These are phyloP conservation scores for Bursaphelenchus okinawaensis DNA, from an alignment of 2,888 invertebrate genomes.

Conservation along the genomic window DNA sequence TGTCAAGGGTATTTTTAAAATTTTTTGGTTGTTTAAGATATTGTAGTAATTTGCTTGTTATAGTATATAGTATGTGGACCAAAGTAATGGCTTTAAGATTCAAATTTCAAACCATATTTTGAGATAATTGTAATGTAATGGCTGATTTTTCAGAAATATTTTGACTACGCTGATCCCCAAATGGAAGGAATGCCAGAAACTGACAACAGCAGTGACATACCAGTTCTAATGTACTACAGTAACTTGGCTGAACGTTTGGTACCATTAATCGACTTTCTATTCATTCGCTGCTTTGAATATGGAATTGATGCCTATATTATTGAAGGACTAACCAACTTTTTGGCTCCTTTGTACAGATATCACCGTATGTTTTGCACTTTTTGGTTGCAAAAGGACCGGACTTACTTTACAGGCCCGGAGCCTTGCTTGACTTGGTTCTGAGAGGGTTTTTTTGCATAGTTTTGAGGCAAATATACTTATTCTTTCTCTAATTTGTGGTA, in stretches of 20 bases:
- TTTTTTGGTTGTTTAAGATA: neutral
- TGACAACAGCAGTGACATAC: neutral
- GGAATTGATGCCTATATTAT: conserved; percentile 23
- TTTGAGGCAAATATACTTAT: too few relatives aligned
- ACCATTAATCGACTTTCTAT: conserved; percentile 38
- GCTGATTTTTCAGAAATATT: conserved; percentile 23
- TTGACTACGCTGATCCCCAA: conserved; percentile 30
- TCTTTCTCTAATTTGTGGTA: too few relatives aligned
- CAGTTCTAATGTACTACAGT: conserved; percentile 36
- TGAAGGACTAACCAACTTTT: conserved; percentile 26
- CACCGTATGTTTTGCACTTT: conserved; percentile 41
- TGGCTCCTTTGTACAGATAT: conserved; percentile 43
- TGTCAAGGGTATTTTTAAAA: neutral
- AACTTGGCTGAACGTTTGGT: conserved; percentile 29
- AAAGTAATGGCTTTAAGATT: too few relatives aligned
- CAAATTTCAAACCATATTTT: too few relatives aligned
- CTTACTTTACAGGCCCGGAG: too few relatives aligned
- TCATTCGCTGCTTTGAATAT: conserved; percentile 37
- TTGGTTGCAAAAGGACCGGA: too few relatives aligned
- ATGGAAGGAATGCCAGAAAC: conserved; percentile 1
- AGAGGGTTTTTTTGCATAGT: too few relatives aligned
- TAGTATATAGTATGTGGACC: too few relatives aligned
- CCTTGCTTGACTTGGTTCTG: too few relatives aligned
- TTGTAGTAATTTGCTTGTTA: neutral
- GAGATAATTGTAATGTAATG: too few relatives aligned